Evolutionary conservation across 2,797 vertebrate genomes (phyloP).

Genomic region (Coranthus polyacanthus): DNA sequence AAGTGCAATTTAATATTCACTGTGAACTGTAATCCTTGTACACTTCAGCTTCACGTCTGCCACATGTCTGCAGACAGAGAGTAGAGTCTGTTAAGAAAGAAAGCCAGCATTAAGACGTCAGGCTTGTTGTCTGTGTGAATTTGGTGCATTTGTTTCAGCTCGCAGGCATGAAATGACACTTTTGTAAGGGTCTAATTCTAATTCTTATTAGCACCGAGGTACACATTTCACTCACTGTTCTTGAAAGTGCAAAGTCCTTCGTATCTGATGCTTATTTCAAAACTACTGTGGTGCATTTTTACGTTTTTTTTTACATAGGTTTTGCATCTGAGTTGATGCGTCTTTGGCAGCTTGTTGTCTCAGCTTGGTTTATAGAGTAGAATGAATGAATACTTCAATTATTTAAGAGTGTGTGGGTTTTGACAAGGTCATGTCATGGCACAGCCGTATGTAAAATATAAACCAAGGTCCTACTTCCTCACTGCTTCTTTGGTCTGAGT

Average conservation of each 20-base stretch:
- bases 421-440: slow-evolving; percentile 11
- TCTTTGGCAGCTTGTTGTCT: slow-evolving; percentile 20
- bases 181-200: neutral
- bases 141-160: no score
- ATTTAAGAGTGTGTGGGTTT: neutral
- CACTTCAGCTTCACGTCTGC: neutral
- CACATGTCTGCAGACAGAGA: neutral
- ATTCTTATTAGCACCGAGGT: no score
- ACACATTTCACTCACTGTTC: no score
- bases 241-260: neutral
- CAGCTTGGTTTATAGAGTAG: neutral
- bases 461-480: neutral
- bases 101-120: neutral
- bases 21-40: slow-evolving; percentile 39
- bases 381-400: slow-evolving; percentile 19
- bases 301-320: no score
- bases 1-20: slow-evolving; percentile 44
- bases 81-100: neutral
- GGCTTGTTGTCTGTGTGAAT: neutral
- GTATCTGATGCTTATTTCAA: slow-evolving; percentile 1
- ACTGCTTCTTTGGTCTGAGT: neutral
- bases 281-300: no score
- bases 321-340: slow-evolving; percentile 15
- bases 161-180: neutral
- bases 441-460: neutral